These are phyloP conservation scores for Podarcis siculus DNA, from an alignment of 2,797 vertebrate species.

Conservation along the genomic window DNA sequence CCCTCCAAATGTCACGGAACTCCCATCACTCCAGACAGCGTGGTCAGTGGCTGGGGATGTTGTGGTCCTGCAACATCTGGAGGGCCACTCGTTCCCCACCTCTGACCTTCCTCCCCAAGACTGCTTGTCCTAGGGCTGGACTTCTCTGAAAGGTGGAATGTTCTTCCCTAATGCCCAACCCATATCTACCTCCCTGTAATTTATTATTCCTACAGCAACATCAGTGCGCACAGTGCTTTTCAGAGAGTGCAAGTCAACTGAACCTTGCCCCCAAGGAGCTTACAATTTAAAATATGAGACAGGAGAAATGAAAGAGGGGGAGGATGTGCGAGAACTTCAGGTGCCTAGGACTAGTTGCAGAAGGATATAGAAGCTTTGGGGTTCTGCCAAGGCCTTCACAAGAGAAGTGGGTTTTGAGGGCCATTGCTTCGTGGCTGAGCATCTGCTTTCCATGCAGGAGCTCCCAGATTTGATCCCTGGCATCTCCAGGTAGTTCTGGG, in stretches of 20 bases:
- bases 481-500: too few species aligned
- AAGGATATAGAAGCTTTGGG: too few species aligned
- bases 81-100: too few species aligned
- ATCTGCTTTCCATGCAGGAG: not conserved
- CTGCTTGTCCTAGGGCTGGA: not conserved
- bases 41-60: too few species aligned
- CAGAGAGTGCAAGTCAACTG: not conserved
- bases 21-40: too few species aligned
- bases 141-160: not conserved
- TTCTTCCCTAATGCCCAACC: not conserved
- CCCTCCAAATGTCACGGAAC: too few species aligned
- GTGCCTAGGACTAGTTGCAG: not conserved
- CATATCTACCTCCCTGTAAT: not conserved
- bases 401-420: not conserved
- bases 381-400: not conserved
- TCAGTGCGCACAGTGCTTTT: not conserved
- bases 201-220: not conserved
- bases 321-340: not conserved
- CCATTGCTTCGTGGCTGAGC: not conserved
- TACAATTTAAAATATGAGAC: not conserved
- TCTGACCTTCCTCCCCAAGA: not conserved
- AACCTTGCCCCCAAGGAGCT: not conserved
- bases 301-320: not conserved
- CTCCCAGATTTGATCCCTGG: not conserved
- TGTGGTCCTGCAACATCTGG: too few species aligned